Conservation (phyloP, 2,797 vertebrate species). For the Enteromius radiatus region DNA sequence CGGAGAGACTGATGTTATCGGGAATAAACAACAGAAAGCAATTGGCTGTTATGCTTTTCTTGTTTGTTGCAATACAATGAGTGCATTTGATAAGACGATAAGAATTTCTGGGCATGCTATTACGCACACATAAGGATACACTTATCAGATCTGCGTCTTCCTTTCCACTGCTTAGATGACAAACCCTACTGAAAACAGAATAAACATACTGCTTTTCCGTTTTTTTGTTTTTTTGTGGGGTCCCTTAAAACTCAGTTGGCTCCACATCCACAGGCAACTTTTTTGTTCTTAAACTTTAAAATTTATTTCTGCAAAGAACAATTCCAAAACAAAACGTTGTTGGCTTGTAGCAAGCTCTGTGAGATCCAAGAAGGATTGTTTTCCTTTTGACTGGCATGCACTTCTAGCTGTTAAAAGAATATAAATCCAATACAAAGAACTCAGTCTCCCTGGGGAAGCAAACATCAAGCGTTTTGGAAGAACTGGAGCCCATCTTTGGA, state of each 20-base stretch:
- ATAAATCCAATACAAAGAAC: constrained; percentile 38
- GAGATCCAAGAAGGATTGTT: constrained; percentile 31
- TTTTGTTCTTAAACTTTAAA: constrained; percentile 48
- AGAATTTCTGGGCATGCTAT: constrained; percentile 22
- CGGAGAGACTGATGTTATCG: not conserved
- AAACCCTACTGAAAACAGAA: not conserved
- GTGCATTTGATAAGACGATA: not conserved
- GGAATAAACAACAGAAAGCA: constrained; percentile 15
- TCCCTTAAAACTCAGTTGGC: constrained; percentile 51
- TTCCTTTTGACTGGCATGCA: constrained; percentile 45
- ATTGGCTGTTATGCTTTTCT: not conserved
- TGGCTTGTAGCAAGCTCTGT: constrained; percentile 24
- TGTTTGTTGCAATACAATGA: constrained; percentile 10
- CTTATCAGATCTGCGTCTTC: constrained; percentile 16
- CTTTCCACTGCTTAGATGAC: constrained; percentile 43
- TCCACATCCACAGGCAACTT: constrained; percentile 51
- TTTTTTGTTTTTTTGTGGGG: not conserved
- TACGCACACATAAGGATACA: constrained; percentile 30
- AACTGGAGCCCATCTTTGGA: constrained; percentile 51
- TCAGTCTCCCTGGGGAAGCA: constrained; percentile 27
- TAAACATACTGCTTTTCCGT: not conserved
- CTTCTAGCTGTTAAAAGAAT: constrained; percentile 9
- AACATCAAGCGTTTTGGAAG: constrained; percentile 29
- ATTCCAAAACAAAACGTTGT: constrained; percentile 60
- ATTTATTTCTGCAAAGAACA: constrained; percentile 58